Conservation (phyloP, 2,888 invertebrate species). For the Torymus tubicola region DNA sequence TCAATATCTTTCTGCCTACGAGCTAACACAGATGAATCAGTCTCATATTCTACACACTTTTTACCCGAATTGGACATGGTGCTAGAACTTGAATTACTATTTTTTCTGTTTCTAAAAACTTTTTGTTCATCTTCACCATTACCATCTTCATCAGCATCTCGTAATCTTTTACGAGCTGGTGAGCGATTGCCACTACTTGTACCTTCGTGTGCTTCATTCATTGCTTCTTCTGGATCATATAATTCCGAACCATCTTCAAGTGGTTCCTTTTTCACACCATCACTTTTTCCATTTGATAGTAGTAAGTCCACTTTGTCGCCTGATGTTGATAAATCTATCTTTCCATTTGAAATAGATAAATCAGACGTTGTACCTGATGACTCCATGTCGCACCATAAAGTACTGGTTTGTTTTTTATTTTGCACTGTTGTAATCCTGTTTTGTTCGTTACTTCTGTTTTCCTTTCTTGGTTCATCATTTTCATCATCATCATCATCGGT, state of each 20-base stretch:
- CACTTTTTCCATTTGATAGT: background rate
- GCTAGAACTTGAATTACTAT: slow-evolving; percentile 71
- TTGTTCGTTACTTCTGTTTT: background rate
- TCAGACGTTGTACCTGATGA: slow-evolving; percentile 38
- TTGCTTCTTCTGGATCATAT: slow-evolving; percentile 49
- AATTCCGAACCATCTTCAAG: background rate
- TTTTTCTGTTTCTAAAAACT: slow-evolving; percentile 66
- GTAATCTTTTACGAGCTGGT: slow-evolving; percentile 64
- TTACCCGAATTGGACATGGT: slow-evolving; percentile 67
- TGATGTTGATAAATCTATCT: slow-evolving; percentile 38
- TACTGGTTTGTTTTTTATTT: slow-evolving; percentile 9
- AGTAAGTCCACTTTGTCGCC: slow-evolving; percentile 35
- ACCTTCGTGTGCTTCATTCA: slow-evolving; percentile 2
- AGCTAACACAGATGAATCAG: slow-evolving; percentile 83
- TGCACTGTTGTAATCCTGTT: too few species aligned
- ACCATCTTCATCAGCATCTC: slow-evolving; percentile 61
- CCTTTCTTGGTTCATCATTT: background rate
- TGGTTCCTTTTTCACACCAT: slow-evolving; percentile 2
- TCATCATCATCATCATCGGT: slow-evolving; percentile 55
- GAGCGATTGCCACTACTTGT: slow-evolving; percentile 34
- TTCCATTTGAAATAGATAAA: slow-evolving; percentile 43
- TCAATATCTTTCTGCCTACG: slow-evolving; percentile 95
- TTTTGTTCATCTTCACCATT: slow-evolving; percentile 61
- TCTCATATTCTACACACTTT: slow-evolving; percentile 79
- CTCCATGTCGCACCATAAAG: slow-evolving; percentile 47